Base-by-base conservation (phyloP, 2,113 vertebrate species). In the Syngnathus scovelli region DNA sequence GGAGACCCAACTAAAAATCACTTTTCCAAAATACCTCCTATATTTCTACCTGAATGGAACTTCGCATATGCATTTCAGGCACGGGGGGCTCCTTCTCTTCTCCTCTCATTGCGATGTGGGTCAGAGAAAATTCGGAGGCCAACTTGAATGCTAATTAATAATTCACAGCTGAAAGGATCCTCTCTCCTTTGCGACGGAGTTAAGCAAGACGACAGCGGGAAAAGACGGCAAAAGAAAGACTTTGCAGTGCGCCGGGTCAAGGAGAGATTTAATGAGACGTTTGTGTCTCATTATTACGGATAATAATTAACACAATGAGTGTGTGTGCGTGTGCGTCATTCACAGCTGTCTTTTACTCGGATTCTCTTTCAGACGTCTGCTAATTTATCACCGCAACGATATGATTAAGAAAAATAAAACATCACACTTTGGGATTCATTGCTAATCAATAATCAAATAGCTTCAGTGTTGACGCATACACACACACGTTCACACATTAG, bases 231-330 rank as follows among this genome's bases (percentile, higher is more conserved):
- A 41, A 64, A 51, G 59, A 67, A 70, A 64, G 72, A 61, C 38
- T 43, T 69, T 59, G 48, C 52, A 18, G 67, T 4, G 6, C 43
- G 68, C 5, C 9, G 61, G 87, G 84, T 89, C 87, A 89, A 87
- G 85, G 85, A 80, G 82, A 87, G 63, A 86, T 80, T 87, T 87
- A 89, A 87, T 87, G 84, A 89, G 81, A 84, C 79, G 49, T 83
- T 84, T 80, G 78, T 82, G 80, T 86, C 83, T 85, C 78, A 86
- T 89, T 83, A 86, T 86, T 81, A 71, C 46, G 62, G 64, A 79
- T 78, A 79, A 83, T 87, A 87, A 86, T 88, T 86, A 85, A 82
- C 76, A 33, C 15, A 77, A 36, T 67, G 59, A 39, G 64, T 74
- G 74, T 68, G 66, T 66, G 51, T n/a, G 54, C 67, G 74, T 49